Conservation (phyloP, 2,113 vertebrate species). For the Mobula birostris region DNA sequence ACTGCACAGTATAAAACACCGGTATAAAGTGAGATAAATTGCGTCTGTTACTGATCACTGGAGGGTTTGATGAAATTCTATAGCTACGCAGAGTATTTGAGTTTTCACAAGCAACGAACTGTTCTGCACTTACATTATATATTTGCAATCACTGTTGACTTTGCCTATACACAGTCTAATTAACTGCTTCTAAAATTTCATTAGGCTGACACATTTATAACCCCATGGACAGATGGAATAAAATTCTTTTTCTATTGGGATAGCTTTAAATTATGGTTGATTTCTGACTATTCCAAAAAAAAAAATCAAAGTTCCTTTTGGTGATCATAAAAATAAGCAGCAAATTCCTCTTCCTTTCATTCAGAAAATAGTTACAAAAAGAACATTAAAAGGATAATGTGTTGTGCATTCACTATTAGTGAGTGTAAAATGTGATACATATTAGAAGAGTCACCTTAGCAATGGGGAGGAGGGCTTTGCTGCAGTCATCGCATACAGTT, state of each 20-base stretch:
- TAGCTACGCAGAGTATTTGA: slow-evolving; percentile 3
- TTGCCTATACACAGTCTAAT: slow-evolving; percentile 6
- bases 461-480: background rate
- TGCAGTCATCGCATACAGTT: background rate
- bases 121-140: background rate
- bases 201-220: slow-evolving; percentile 7
- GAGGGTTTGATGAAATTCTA: slow-evolving; percentile 37
- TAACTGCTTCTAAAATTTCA: slow-evolving; percentile 29
- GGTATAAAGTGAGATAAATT: slow-evolving; percentile 38
- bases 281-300: background rate
- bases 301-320: background rate
- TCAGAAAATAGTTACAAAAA: background rate
- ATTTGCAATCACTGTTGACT: slow-evolving; percentile 7
- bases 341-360: background rate
- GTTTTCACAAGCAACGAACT: slow-evolving; percentile 23
- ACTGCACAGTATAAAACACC: slow-evolving; percentile 16
- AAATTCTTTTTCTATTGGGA: background rate
- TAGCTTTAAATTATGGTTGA: background rate
- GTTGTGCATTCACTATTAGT: background rate
- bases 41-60: slow-evolving; percentile 36
- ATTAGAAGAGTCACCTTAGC: background rate
- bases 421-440: background rate
- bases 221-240: background rate
- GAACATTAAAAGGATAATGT: background rate
- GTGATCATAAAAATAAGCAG: background rate